Evolutionary conservation across 2,888 invertebrate species (phyloP), one percentile per base, ranked within the genome.

Genomic region (Slavum lentiscoides): DNA sequence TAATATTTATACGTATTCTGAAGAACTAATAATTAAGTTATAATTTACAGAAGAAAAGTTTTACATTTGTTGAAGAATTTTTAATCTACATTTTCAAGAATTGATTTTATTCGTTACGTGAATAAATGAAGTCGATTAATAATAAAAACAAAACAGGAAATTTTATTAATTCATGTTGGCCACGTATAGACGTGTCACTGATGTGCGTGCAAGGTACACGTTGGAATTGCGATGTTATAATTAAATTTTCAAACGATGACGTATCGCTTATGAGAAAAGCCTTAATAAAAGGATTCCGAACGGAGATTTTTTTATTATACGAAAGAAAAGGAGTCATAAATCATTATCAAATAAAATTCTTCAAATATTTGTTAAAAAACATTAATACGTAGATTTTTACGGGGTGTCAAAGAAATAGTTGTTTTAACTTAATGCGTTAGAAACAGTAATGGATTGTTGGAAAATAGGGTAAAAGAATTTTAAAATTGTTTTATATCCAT

Each of bases 231-330:
- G 43, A 8, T 49, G 17, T 73, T 39, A 39, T 39, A 39, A 39
- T 39, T 61, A 73, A 21, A 73, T 61, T 61, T 73, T 49, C 11
- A 73, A 73, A 30, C 17, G 43, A 61, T 49, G 23, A 62, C 61
- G 49, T 21, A 30, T 61, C 19, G 19, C 49, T 43, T 23, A 13
- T 8, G n/a, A 7, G 15, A n/a, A 15, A 72, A 59, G 37, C 39
- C 23, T 13, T 6, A 11, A 17, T 49, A 49, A 73, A 13, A 23
- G 19, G 13, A 30, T 62, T 11, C 11, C 19, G 3, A 39, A 58
- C 15, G 58, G 21, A n/a, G n/a, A 23, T 61, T 61, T 61, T 59
- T 72, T 43, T 67, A 53, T 53, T 53, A 13, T 49, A 19, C 2
- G 15, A 11, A 67, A 67, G 15, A 43, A 69, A 69, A 15, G 5